These are phyloP conservation scores for Hylaeus anthracinus DNA, from an alignment of 1,140 invertebrate species.

Conservation along the genomic window DNA sequence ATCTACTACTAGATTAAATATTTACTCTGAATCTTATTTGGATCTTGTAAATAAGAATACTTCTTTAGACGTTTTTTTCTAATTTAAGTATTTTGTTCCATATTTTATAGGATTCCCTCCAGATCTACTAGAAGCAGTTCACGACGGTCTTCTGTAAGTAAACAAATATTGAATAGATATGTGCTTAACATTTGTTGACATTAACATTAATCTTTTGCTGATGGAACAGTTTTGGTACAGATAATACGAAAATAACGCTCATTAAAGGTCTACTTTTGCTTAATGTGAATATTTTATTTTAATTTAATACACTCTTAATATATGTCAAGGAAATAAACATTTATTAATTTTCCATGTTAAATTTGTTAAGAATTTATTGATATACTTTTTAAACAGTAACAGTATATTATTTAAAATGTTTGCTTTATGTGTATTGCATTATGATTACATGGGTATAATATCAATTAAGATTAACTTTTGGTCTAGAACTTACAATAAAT, in stretches of 20 bases:
- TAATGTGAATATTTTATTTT: no score
- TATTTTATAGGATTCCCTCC: constrained; percentile 37
- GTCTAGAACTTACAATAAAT: no score
- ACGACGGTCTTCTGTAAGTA: constrained; percentile 63
- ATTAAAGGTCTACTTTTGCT: no score
- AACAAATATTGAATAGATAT: background rate
- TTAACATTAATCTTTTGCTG: background rate
- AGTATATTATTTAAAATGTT: no score
- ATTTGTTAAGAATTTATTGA: no score
- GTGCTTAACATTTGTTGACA: background rate
- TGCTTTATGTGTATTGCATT: background rate
- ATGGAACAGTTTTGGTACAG: no score
- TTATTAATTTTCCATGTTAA: no score
- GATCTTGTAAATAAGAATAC: background rate
- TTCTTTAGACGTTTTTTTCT: background rate
- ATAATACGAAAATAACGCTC: no score
- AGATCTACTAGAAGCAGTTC: constrained; percentile 39
- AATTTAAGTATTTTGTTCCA: constrained; percentile 30
- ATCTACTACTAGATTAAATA: background rate
- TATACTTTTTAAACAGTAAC: no score
- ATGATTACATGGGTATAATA: background rate
- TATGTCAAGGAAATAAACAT: no score
- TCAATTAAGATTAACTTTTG: no score
- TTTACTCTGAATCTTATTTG: background rate
- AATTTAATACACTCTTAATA: no score